Evolutionary conservation across 2,797 vertebrate species (phyloP).

Genomic region (Lutjanus campechanus): DNA sequence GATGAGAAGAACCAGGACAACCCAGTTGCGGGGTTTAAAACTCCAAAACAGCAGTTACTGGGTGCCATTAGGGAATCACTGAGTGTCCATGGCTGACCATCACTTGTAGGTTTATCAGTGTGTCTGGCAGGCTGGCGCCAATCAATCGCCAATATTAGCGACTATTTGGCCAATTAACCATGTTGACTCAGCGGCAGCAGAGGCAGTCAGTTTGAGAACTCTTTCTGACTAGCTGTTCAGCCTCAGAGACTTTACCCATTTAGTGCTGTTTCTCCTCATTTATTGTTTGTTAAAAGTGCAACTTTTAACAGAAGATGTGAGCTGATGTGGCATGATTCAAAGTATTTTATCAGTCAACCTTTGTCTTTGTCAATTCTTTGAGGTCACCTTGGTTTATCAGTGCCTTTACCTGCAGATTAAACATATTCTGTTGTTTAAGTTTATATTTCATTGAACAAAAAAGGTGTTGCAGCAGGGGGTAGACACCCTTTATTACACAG

Average conservation of each 20-base stretch:
- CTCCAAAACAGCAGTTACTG: background rate
- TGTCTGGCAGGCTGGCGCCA: background rate
- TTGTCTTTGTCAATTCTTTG: background rate
- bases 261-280: background rate
- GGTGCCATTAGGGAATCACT: background rate
- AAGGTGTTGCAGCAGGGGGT: background rate
- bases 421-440: background rate
- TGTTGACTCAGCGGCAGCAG: conserved; percentile 25
- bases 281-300: background rate
- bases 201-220: background rate
- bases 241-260: background rate
- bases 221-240: conserved; percentile 7
- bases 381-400: background rate
- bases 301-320: background rate
- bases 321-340: background rate
- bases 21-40: background rate
- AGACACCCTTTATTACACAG: no score
- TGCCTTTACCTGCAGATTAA: background rate
- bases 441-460: background rate
- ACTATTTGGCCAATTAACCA: conserved; percentile 6
- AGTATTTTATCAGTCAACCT: background rate
- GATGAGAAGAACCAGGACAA: background rate
- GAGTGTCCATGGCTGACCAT: background rate
- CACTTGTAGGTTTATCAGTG: background rate
- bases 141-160: conserved; percentile 11